Base-by-base conservation (phyloP, 2,888 invertebrate genomes). In the Autographa gamma region DNA sequence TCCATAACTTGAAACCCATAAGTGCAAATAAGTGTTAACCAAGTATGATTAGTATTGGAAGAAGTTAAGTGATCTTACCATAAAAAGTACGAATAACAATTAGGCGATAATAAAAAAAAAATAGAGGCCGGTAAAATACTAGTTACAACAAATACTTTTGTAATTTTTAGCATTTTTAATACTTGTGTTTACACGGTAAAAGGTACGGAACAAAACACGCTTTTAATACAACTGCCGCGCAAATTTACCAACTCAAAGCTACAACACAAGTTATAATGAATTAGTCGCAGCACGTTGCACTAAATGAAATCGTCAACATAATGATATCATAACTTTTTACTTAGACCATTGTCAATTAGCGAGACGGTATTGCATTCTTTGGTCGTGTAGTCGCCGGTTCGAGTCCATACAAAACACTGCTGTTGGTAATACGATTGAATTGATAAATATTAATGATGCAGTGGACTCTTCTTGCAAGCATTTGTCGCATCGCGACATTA, bases 341-440 rank as follows among this genome's bases (percentile, higher is more conserved):
- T 69, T 58, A 64, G 31, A 68, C 43, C 63, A 73, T 78, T 81
- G 77, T 91, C 90, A 92, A 89, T 89, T 88, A 85, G 80, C 79
- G 69, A 81, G 75, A 62, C 77, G 77, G 74, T 82, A 87, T 86
- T 78, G 88, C 90, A 91, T 93, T 92, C 92, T 81, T 74, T 60
- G 73, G 81, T 84, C 87, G 83, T 90, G 85, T 85, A 80, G 70
- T 80, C 76, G 66, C 63, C 70, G 60, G 89, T 85, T 84, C 85
- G 86, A 87, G 85, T 85, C 85, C 79, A 69, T 66, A 78, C 74
- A 84, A 80, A 83, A 82, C 84, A 83, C 79, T 74, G 82, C 74
- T 75, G 76, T 83, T 85, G 83, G 80, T 90, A 90, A 91, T 90
- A 87, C 85, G 88, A 92, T 91, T 90, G 90, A 85, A 86, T 87